These are phyloP conservation scores for Ptiloglossa arizonensis DNA, from an alignment of 1,140 invertebrate species.

Conservation along the genomic window DNA sequence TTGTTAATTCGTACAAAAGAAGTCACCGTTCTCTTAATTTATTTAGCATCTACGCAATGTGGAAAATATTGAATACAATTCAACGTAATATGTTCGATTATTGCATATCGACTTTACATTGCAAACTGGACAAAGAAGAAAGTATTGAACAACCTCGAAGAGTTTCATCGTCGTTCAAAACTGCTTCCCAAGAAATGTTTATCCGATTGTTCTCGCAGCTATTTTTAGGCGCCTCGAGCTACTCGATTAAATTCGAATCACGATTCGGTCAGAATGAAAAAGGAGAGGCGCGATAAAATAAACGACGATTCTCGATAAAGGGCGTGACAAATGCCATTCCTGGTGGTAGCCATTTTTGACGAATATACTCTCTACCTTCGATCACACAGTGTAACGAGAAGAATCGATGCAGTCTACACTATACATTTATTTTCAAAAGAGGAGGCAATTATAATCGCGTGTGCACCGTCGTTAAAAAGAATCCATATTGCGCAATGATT, in stretches of 20 bases:
- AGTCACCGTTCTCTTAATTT: too few species aligned
- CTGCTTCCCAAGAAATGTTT: slow-evolving; percentile 20
- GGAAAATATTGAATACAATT: too few species aligned
- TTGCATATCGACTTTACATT: not conserved
- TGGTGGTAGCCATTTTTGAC: not conserved
- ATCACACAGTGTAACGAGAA: not conserved
- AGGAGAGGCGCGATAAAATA: not conserved
- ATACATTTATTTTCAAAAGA: too few species aligned
- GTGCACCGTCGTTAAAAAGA: too few species aligned
- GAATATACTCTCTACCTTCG: too few species aligned
- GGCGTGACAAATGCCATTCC: slow-evolving; percentile 35
- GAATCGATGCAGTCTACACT: not conserved
- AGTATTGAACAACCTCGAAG: not conserved
- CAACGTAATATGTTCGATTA: too few species aligned
- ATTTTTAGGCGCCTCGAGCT: not conserved
- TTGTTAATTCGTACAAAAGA: too few species aligned
- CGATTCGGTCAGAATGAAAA: not conserved
- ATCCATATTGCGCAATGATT: too few species aligned
- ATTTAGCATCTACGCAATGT: too few species aligned
- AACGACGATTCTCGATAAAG: slow-evolving; percentile 38
- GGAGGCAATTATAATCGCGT: too few species aligned
- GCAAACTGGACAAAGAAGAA: not conserved
- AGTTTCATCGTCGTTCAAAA: not conserved
- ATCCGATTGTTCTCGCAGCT: slow-evolving; percentile 11
- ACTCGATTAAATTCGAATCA: slow-evolving; percentile 31